Evolutionary conservation across 1,140 invertebrate genomes (phyloP).

Genomic region (Solenopsis fugax): DNA sequence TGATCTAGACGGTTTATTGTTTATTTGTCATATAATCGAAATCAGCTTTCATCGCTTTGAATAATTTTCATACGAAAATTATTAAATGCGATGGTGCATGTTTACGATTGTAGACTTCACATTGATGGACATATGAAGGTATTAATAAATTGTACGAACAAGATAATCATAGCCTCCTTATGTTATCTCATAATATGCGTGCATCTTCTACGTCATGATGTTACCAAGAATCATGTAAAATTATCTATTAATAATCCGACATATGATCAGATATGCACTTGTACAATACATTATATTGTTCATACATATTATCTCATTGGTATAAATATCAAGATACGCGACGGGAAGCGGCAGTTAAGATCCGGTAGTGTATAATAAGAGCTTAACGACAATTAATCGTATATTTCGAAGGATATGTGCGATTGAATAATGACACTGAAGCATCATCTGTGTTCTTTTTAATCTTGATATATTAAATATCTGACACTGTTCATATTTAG

Average conservation of each 20-base stretch:
- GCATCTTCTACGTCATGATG: background rate
- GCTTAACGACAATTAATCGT: background rate
- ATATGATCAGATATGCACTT: background rate
- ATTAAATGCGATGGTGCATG: background rate
- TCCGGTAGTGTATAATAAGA: background rate
- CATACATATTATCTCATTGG: background rate
- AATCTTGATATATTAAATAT: background rate
- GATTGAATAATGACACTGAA: background rate
- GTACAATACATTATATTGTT: slow-evolving; percentile 22
- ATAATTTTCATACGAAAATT: background rate
- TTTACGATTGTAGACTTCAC: background rate
- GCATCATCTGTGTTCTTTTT: background rate
- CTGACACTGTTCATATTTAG: background rate
- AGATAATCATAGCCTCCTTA: slow-evolving; percentile 45
- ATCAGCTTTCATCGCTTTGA: background rate
- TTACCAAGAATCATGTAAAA: slow-evolving; percentile 30
- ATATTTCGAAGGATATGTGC: background rate
- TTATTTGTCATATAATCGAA: background rate
- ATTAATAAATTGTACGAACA: slow-evolving; percentile 46
- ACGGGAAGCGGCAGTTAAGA: background rate
- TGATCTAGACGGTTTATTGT: background rate
- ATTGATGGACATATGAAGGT: slow-evolving; percentile 21
- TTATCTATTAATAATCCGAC: slow-evolving; percentile 33
- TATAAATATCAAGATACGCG: slow-evolving; percentile 3
- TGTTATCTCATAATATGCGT: background rate